Conservation (phyloP, 2,888 invertebrate species). For the Amphimallon solstitiale region DNA sequence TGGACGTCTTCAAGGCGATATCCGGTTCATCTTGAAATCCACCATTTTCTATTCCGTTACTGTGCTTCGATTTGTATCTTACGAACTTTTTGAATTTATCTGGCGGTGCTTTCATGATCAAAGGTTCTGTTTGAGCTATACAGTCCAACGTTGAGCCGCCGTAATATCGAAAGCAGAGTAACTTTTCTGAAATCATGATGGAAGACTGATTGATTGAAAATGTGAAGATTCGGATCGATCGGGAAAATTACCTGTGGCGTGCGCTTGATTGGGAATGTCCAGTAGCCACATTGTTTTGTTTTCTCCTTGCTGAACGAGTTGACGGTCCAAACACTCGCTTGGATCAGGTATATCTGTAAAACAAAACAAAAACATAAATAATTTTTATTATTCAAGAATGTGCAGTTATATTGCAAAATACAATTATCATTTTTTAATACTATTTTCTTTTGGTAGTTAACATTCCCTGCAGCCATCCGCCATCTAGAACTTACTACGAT, state of each 20-base stretch:
- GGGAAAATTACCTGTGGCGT: slow-evolving; percentile 63
- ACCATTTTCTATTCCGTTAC: slow-evolving; percentile 60
- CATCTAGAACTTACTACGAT: too few species aligned
- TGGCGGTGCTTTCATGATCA: slow-evolving; percentile 70
- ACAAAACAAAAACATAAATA: slow-evolving; percentile 36
- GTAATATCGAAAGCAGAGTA: slow-evolving; percentile 77
- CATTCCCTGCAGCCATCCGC: too few species aligned
- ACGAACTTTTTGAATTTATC: slow-evolving; percentile 66
- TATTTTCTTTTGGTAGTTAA: too few species aligned
- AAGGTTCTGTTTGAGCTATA: slow-evolving; percentile 72
- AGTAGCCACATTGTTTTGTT: slow-evolving; percentile 77
- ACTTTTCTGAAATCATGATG: slow-evolving; percentile 66
- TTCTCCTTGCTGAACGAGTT: slow-evolving; percentile 65
- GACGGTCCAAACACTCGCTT: slow-evolving; percentile 61
- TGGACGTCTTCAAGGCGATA: slow-evolving; percentile 51
- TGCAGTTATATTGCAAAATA: too few species aligned
- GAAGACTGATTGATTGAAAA: slow-evolving; percentile 54
- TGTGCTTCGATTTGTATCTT: slow-evolving; percentile 63
- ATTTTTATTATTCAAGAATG: not conserved
- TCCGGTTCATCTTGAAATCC: slow-evolving; percentile 60
- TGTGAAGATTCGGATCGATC: slow-evolving; percentile 21
- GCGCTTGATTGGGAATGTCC: slow-evolving; percentile 72
- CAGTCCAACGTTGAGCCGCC: slow-evolving; percentile 73
- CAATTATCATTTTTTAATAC: too few species aligned
- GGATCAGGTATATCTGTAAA: slow-evolving; percentile 62